Base-by-base conservation (phyloP, 2,113 vertebrate genomes). In the Ivindomyrus marchei region DNA sequence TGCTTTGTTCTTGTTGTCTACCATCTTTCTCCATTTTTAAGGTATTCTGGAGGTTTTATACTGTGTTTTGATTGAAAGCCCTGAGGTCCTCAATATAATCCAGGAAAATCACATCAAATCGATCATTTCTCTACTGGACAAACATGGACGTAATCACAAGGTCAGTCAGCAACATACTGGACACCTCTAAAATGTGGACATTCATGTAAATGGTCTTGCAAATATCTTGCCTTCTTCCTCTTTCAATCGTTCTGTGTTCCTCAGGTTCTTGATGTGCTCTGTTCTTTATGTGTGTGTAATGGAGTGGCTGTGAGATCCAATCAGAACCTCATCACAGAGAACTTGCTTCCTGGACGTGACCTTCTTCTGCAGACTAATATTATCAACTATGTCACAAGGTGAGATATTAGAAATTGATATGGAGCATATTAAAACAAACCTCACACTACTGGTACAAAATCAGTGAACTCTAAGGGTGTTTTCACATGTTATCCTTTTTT, bases 101-200 rank as follows among this genome's bases (percentile, higher is more conserved):
- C 97, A 98, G 91, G 97, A 99, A 92, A 97, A 97, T 94, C 98
- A 99, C 94, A 99, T 99, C 93, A 98, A 98, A 90, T 99, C 98
- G 15, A 98, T 99, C 91, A 98, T 98, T 91, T 98, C 97, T 31
- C 96, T 99, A 10, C 92, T 99, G 91, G 98, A 99, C 94, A 98
- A 99, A 88, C 98, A 99, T 3, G 98, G 98, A 36, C 96, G 97
- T 90, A 99, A 99, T 93, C 97, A 99, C 91, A 99, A 99, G 97
- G 98, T 98, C 85, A 85, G 83, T 85, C 83, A 39, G 31, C 21
- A 21, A 47, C 36, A 50, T 49, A 49, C 1, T 62, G 52, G 5
- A 58, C 31, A 39, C 50, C 56, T 24, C 19, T 10, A 36, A 58
- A 47, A 50, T 52, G 46, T 39, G 5, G 19, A 31, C 24, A 36